Evolutionary conservation across 2,888 invertebrate species (phyloP).

Genomic region (Noctua janthina): DNA sequence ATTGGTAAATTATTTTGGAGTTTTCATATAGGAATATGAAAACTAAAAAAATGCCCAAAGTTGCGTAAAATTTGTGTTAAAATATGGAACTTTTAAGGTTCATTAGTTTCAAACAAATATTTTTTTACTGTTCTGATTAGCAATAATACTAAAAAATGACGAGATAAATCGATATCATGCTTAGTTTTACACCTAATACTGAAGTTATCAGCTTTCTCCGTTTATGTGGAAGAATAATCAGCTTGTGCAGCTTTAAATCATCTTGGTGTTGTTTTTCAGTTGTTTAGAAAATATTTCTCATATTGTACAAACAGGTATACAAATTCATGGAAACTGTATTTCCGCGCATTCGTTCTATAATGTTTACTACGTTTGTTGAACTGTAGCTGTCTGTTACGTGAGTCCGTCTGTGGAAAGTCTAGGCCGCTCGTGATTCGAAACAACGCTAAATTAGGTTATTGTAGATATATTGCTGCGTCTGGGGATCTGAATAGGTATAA

Average conservation of each 20-base stretch:
- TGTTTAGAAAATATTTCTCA: constrained; percentile 13
- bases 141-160: not conserved
- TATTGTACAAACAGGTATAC: not conserved
- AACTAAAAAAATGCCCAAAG: too few species aligned
- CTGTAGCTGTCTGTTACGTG: constrained; percentile 10
- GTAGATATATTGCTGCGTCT: not conserved
- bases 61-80: too few species aligned
- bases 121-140: not conserved
- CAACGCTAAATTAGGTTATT: constrained; percentile 19
- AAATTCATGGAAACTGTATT: constrained; percentile 15
- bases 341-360: not conserved
- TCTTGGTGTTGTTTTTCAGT: not conserved
- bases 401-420: constrained; percentile 34
- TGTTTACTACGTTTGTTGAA: constrained; percentile 23
- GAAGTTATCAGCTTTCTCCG: not conserved
- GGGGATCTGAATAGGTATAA: not conserved
- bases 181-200: too few species aligned
- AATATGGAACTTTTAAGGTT: too few species aligned
- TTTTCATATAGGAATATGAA: too few species aligned
- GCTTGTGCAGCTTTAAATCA: not conserved
- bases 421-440: constrained; percentile 7
- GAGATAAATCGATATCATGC: too few species aligned
- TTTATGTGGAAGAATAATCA: not conserved
- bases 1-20: too few species aligned
- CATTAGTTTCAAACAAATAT: not conserved